These are phyloP conservation scores for Channa striata DNA, from an alignment of 2,797 vertebrate species.

Conservation along the genomic window DNA sequence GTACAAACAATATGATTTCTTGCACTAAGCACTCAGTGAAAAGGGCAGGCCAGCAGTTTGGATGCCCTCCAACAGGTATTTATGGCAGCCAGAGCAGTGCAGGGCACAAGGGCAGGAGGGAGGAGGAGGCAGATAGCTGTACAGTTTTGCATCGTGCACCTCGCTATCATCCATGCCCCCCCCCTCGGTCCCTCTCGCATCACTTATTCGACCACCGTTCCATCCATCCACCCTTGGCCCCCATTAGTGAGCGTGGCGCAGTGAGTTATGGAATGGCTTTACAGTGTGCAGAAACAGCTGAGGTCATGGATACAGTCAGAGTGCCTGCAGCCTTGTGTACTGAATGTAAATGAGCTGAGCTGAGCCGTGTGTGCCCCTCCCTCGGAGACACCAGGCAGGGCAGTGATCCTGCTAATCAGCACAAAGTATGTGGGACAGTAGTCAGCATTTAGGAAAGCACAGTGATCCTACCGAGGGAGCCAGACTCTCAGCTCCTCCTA, in stretches of 20 bases:
- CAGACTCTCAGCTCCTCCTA: constrained; percentile 19
- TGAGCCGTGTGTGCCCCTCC: constrained; percentile 40
- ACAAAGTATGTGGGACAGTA: constrained; percentile 55
- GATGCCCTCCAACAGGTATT: constrained; percentile 65
- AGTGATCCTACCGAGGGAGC: constrained; percentile 25
- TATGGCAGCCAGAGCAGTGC: constrained; percentile 14
- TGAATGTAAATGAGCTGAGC: constrained; percentile 69
- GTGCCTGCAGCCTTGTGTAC: constrained; percentile 35
- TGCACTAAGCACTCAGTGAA: constrained; percentile 42
- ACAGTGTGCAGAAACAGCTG: constrained; percentile 70
- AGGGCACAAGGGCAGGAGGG: constrained; percentile 1
- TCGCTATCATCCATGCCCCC: constrained; percentile 21
- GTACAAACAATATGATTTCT: constrained; percentile 65
- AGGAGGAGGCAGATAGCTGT: constrained; percentile 32
- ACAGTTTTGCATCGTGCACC: constrained; percentile 34
- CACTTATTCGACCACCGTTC: constrained; percentile 44
- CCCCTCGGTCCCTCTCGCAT: constrained; percentile 29
- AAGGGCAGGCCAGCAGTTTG: constrained; percentile 63
- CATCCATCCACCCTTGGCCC: constrained; percentile 52
- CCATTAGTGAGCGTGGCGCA: constrained; percentile 58
- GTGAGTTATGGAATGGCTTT: constrained; percentile 72
- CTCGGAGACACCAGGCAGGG: constrained; percentile 36
- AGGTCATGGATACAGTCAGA: constrained; percentile 72
- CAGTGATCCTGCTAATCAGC: constrained; percentile 59
- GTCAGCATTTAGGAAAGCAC: constrained; percentile 32